Base-by-base conservation (phyloP, 2,888 invertebrate genomes). In the Nemotelus nigrinus region DNA sequence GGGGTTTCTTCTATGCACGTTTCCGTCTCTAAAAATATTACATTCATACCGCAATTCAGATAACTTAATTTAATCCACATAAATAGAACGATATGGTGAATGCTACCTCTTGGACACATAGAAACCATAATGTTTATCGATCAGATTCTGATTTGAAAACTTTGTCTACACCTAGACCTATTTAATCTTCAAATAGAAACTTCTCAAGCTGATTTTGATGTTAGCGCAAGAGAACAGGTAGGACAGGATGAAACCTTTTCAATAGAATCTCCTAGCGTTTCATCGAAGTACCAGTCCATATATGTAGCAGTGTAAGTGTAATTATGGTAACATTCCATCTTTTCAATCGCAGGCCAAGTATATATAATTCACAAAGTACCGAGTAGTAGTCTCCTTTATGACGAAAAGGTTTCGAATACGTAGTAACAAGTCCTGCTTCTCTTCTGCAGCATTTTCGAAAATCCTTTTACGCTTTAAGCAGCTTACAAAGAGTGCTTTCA, bases 151-250 rank as follows among this genome's bases (percentile, higher is more conserved):
- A n/a, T 43, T 55, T 41, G 53, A 53, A 55, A 70, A 70, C 70
- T 70, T 70, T 60, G 48, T 60, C 74, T 60, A 63, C 48, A 60
- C 60, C 48, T 55, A 44, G 25, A 60, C 63, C 63, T 63, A 74
- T 74, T 74, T 50, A 74, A 74, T 74, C 63, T 63, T 74, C 74
- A 74, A 74, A 74, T 63, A 48, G 74, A 74, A 74, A 74, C 45
- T 74, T 74, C 60, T 60, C 3, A 60, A 47, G 74, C 74, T 60
- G 74, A 60, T 74, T 74, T 74, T 60, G 74, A 74, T 63, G 47
- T 74, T 48, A 50, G 60, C 47, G 60, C 47, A 47, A 63, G 48
- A 74, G 74, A 48, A 44, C 10, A 55, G 53, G 55, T 25, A 60
- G 60, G 74, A 60, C 58, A 48, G 45, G 44, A 74, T 48, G 74